These are phyloP conservation scores for Plotosus lineatus DNA, from an alignment of 2,113 vertebrate genomes.

Conservation along the genomic window DNA sequence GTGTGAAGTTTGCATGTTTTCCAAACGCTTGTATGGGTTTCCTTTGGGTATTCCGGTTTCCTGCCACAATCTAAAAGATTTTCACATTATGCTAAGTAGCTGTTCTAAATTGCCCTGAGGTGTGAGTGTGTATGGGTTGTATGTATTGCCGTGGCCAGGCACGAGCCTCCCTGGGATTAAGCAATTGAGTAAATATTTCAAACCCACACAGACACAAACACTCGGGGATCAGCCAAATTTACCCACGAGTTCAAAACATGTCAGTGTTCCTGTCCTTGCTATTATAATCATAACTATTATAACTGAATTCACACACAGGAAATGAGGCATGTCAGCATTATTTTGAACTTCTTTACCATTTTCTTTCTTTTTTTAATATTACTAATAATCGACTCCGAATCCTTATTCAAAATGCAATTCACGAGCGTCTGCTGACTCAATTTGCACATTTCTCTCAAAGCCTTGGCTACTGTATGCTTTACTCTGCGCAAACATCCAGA, in stretches of 20 bases:
- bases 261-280: neutral
- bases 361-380: neutral
- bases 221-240: neutral
- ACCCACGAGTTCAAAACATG: neutral
- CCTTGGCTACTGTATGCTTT: conserved; percentile 53
- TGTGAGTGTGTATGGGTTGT: no score
- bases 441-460: conserved; percentile 50
- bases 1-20: no score
- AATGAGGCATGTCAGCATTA: neutral
- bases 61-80: no score
- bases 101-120: no score
- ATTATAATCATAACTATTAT: no score
- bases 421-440: conserved; percentile 18
- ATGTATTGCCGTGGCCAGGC: no score
- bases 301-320: neutral
- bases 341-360: neutral
- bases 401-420: conserved; percentile 7
- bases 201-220: neutral
- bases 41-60: no score
- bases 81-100: no score
- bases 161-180: no score
- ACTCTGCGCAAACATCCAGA: conserved; percentile 44
- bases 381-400: neutral
- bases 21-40: no score
- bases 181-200: no score